phyloP scores from a whole-genome alignment of 2,797 vertebrate species.

The Cossypha caffra region DNA sequence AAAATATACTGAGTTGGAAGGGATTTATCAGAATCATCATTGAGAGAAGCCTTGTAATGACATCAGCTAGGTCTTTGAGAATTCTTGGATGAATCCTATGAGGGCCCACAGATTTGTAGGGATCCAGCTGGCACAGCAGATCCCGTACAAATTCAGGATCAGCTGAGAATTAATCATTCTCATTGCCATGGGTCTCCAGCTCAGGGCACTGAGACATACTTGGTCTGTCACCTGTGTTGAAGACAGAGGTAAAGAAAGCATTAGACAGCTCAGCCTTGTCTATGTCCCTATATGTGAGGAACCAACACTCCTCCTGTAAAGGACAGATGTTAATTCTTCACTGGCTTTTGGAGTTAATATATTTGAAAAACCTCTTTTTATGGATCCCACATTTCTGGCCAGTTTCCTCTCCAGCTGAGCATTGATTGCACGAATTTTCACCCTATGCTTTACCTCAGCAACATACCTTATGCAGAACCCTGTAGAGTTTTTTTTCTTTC shows the following conservation, averaged over 20 bases:
- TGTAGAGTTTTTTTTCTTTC: background rate
- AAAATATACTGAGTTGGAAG: background rate
- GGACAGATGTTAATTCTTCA: background rate
- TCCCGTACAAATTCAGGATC: background rate
- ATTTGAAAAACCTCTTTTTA: background rate
- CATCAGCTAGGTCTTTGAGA: background rate
- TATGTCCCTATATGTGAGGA: background rate
- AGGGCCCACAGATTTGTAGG: background rate
- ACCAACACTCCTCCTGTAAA: background rate
- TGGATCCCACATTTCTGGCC: background rate
- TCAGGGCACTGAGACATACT: fast-evolving
- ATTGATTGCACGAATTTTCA: background rate
- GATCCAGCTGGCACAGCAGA: background rate
- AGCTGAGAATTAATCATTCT: background rate
- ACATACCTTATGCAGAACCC: background rate
- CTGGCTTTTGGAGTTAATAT: background rate
- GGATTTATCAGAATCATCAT: background rate
- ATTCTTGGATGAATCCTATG: background rate
- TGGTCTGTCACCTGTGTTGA: background rate
- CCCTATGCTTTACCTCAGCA: background rate
- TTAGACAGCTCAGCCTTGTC: background rate
- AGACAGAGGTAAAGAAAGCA: background rate
- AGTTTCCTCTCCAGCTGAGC: fast-evolving
- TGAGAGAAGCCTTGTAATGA: background rate
- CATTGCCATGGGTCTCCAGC: background rate